Base-by-base conservation (phyloP, 1,140 invertebrate genomes). In the Dryas iulia region DNA sequence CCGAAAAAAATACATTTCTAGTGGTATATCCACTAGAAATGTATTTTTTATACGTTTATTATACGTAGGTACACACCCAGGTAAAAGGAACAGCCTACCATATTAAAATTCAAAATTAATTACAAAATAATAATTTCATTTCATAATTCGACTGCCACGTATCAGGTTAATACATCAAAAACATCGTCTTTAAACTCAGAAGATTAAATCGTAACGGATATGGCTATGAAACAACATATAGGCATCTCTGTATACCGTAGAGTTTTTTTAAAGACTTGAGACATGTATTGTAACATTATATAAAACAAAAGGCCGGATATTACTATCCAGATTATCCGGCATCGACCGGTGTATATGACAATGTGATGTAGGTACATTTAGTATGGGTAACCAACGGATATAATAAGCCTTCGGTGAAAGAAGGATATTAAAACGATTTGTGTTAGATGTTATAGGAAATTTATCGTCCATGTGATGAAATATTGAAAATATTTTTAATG, bases 251-350 rank as follows among this genome's bases (percentile, higher is more conserved):
- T n/a, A 1, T 39, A 39, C 6, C 7, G 14, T 4, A 47, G 18
- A 47, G 23, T 56, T n/a, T 26, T 23, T 8, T 52, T 53, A 24
- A 47, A 39, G 7, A 10, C 39, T 28, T 24, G 52, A 56, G 14
- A 63, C 61, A 30, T 63, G 61, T 63, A 63, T 56, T 28, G 61
- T 28, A 65, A 61, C 57, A 67, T 67, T 68, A 71, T 56, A 70
- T 70, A 65, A 64, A 64, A 66, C 64, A 61, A 61, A 67, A 60
- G 54, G 65, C 75, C 81, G 83, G 83, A 84, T 83, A 84, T 84
- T 83, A 76, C 74, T 70, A 76, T 70, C 70, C 61, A 65, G 70
- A 73, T 79, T 78, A 84, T 82, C 78, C 79, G 74, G 76, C 65
- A 56, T 63, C 61, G 66, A 83, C 79, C 69, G 66, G 72, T 71